Evolutionary conservation across 92 coral and sea anemone genomes (phyloP).

Genomic region (Virgularia gustaviana): DNA sequence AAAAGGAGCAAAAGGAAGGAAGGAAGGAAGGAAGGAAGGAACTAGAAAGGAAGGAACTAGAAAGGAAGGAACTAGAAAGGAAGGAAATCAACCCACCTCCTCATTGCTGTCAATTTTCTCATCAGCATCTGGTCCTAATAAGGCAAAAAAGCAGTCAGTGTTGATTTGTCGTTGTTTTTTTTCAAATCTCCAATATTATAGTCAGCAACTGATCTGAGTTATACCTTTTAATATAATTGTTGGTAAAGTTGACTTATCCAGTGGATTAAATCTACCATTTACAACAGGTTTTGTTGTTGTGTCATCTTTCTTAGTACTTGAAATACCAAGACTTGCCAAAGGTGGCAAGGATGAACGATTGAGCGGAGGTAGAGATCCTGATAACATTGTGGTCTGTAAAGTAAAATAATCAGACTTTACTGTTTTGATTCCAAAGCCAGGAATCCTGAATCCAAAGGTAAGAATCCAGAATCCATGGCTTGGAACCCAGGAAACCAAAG

Average conservation of each 20-base stretch:
- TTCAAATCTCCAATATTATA: too few species aligned
- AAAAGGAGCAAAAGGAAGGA: too few species aligned
- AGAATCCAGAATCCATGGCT: too few species aligned
- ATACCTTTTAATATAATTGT: conserved; percentile 53
- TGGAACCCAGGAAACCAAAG: too few species aligned
- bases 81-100: neutral
- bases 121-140: conserved; percentile 33
- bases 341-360: conserved; percentile 87
- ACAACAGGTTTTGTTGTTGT: neutral
- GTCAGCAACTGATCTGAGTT: neutral
- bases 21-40: too few species aligned
- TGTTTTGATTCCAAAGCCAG: neutral
- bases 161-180: too few species aligned
- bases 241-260: conserved; percentile 54
- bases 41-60: too few species aligned
- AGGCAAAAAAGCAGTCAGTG: too few species aligned
- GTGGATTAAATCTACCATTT: neutral
- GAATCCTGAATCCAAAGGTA: too few species aligned
- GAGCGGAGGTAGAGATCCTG: conserved; percentile 82
- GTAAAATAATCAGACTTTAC: too few species aligned
- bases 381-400: conserved; percentile 58
- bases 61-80: too few species aligned
- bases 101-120: conserved; percentile 13
- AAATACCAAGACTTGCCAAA: conserved; percentile 55
- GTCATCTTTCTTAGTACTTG: neutral